A percentile compares a stretch with the other conserved stretches of the same genome.
Conservation (phyloP, 2,113 vertebrate species). For the Oxyura jamaicensis region DNA sequence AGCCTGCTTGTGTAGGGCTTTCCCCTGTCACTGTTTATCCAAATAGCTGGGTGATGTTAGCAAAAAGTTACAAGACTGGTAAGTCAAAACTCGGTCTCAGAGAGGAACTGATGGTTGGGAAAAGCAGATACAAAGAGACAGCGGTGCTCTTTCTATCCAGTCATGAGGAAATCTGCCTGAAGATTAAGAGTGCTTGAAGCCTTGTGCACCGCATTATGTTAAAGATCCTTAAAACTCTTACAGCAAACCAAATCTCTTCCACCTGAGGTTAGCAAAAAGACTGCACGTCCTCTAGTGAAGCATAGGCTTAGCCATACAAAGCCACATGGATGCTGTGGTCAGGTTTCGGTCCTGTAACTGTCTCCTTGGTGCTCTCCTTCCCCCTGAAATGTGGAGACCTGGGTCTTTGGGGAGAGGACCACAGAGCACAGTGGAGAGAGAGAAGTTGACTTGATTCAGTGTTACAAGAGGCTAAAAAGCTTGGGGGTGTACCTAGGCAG, state of each 20-base stretch:
- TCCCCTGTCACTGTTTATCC: not conserved
- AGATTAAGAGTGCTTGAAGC: not conserved
- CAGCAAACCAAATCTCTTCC: not conserved
- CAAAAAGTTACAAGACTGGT: not conserved
- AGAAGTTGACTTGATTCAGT: not conserved
- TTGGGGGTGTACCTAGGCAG: not conserved
- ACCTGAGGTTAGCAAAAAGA: not conserved
- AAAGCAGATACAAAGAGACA: not conserved
- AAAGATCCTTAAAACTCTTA: not conserved
- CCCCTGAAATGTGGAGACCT: not conserved
- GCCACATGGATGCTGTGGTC: no score
- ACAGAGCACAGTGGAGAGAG: not conserved
- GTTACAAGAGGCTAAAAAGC: not conserved
- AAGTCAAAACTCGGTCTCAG: not conserved
- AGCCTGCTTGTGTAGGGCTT: not conserved
- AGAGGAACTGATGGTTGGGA: not conserved
- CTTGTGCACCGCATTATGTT: not conserved
- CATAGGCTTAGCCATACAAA: not conserved
- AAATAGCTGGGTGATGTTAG: not conserved
- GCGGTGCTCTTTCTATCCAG: fast-evolving
- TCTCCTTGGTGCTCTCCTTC: not conserved
- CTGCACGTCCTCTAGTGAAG: not conserved
- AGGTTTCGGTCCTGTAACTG: not conserved
- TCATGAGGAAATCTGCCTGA: not conserved
- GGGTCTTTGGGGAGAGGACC: not conserved